Percentiles rank a stretch among this genome's conserved stretches.
These are phyloP conservation scores for Cepaea nemoralis DNA, from an alignment of 1,140 invertebrate species.

Conservation along the genomic window DNA sequence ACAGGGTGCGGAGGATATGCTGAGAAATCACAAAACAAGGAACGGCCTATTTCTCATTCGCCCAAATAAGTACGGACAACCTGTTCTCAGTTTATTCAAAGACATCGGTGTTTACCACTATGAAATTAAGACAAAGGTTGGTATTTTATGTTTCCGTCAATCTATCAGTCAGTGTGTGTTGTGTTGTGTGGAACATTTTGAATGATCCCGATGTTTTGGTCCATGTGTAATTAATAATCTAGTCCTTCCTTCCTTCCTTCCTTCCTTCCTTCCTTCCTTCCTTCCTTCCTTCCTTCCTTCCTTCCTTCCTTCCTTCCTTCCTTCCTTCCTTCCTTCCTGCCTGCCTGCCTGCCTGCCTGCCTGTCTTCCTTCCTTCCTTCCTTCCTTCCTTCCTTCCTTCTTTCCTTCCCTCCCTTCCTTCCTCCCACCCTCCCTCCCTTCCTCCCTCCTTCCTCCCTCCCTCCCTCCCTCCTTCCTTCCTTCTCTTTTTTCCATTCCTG, in stretches of 20 bases:
- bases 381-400: background rate
- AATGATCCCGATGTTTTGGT: no score
- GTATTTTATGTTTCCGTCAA: background rate
- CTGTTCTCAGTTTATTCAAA: conserved; percentile 22
- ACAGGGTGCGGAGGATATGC: conserved; percentile 31
- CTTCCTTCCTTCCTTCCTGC: no score
- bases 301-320: no score
- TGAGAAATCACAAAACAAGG: background rate
- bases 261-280: no score
- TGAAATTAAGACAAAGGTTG: conserved; percentile 33
- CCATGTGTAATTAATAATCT: no score
- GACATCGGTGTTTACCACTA: conserved; percentile 25
- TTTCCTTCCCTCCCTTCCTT: background rate
- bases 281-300: no score
- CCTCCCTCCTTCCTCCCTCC: conserved; percentile 18
- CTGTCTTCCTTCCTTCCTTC: no score
- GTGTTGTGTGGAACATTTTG: no score
- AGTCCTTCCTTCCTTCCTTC: conserved; percentile 5
- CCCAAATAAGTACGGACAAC: background rate
- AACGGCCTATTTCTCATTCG: conserved; percentile 34
- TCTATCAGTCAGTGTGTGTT: no score
- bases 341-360: no score
- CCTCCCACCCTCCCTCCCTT: background rate
- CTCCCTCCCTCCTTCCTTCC: conserved; percentile 13
- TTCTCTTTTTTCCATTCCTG: conserved; percentile 13